These are phyloP conservation scores for Xiphorhynchus erythropygius DNA, from an alignment of 2,797 vertebrate genomes.

Conservation along the genomic window DNA sequence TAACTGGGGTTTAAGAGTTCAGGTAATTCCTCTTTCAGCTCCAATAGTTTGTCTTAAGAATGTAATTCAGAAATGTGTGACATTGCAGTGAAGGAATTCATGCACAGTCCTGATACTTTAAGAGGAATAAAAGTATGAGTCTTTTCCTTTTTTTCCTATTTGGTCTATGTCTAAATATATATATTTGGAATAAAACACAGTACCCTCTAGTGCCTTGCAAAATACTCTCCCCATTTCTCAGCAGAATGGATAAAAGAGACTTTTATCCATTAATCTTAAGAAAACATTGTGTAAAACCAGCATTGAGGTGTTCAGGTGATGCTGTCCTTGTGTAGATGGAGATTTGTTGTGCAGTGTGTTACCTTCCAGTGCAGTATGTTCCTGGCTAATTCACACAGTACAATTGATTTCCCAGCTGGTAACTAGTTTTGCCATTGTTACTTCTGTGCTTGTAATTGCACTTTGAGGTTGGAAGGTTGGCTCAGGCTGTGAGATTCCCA, in stretches of 20 bases:
- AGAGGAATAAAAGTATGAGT: neutral
- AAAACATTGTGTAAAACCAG: neutral
- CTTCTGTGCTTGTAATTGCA: neutral
- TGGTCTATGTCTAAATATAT: neutral
- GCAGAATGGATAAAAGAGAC: neutral
- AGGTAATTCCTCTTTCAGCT: neutral
- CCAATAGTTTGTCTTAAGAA: neutral
- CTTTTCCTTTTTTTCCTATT: neutral
- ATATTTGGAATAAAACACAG: neutral
- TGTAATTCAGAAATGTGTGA: neutral
- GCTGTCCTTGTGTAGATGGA: neutral
- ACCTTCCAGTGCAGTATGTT: neutral
- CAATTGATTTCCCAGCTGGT: neutral
- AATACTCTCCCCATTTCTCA: neutral
- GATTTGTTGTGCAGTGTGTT: neutral
- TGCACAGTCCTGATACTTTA: neutral
- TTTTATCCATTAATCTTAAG: neutral
- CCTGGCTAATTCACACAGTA: neutral
- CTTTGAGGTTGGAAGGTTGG: neutral
- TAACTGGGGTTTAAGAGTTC: slow-evolving; percentile 7
- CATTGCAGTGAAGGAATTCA: fast-evolving
- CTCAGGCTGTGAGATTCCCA: neutral
- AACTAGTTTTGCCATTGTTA: slow-evolving; percentile 1
- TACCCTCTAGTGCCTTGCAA: neutral
- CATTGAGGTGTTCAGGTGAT: neutral